These are phyloP conservation scores for Formica exsecta DNA, from an alignment of 1,140 invertebrate genomes.

Conservation along the genomic window DNA sequence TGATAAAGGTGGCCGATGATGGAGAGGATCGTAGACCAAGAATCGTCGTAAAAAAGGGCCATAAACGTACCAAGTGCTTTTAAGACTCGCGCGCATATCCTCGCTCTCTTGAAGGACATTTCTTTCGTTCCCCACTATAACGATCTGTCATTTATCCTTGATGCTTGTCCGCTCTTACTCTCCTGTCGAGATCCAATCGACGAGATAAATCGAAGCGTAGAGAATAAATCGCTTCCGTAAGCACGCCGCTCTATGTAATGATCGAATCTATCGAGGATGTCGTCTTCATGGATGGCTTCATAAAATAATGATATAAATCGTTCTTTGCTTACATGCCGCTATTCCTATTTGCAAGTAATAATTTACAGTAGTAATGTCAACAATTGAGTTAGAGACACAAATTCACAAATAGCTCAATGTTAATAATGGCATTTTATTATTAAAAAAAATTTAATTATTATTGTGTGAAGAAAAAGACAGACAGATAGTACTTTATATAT, in stretches of 20 bases:
- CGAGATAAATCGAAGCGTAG: slow-evolving; percentile 58
- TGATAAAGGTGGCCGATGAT: slow-evolving; percentile 68
- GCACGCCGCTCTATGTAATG: slow-evolving; percentile 52
- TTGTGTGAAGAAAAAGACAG: background rate
- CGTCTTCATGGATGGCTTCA: slow-evolving; percentile 52
- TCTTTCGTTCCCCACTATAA: slow-evolving; percentile 63
- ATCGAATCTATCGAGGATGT: slow-evolving; percentile 53
- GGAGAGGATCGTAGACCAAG: slow-evolving; percentile 64
- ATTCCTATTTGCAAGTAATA: background rate
- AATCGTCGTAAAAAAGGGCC: slow-evolving; percentile 70
- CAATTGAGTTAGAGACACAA: background rate
- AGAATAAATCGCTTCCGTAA: slow-evolving; percentile 68
- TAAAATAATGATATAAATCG: slow-evolving; percentile 60
- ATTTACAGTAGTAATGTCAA: slow-evolving; percentile 28
- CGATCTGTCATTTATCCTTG: slow-evolving; percentile 70
- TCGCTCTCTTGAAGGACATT: slow-evolving; percentile 52
- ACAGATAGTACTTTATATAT: background rate
- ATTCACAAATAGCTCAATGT: background rate
- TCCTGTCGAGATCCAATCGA: slow-evolving; percentile 59
- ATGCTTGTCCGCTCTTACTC: slow-evolving; percentile 62
- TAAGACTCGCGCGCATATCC: slow-evolving; percentile 68
- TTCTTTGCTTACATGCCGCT: background rate
- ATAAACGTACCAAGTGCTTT: slow-evolving; percentile 69
- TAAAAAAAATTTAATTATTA: background rate
- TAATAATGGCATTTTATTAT: background rate